Percentiles rank a stretch among this genome's conserved stretches.
phyloP scores from a whole-genome alignment of 2,888 invertebrate genomes.

The Clitarchus hookeri region DNA sequence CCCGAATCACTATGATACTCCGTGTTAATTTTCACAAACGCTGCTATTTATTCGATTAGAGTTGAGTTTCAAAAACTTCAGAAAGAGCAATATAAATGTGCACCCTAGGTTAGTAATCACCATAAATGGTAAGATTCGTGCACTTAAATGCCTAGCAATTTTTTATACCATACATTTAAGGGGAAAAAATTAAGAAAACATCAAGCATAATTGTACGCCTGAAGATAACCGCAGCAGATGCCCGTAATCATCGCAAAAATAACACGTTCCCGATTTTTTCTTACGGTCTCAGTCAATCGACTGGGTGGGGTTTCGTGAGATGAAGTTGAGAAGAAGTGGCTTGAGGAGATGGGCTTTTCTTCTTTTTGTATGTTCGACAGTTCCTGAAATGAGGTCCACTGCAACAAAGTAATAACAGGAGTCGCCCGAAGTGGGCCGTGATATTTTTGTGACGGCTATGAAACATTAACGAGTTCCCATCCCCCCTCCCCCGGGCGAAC shows the following conservation, averaged over 20 bases:
- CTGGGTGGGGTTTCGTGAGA: neutral
- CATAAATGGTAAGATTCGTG: neutral
- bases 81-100: neutral
- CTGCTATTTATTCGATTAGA: no score
- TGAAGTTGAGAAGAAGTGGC: neutral
- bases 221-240: neutral
- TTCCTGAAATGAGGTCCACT: neutral
- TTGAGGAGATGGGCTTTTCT: slow-evolving; percentile 22
- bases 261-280: neutral
- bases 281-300: neutral
- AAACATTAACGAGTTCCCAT: neutral
- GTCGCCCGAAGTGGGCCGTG: neutral
- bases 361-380: neutral
- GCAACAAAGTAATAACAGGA: slow-evolving; percentile 14
- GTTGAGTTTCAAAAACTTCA: no score
- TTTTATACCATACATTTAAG: neutral
- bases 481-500: neutral
- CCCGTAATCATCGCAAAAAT: neutral
- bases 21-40: no score
- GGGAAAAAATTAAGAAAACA: neutral
- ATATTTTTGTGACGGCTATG: slow-evolving; percentile 15
- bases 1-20: no score
- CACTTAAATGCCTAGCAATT: neutral
- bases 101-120: neutral
- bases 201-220: neutral